Percentiles rank a stretch among this genome's conserved stretches.
These are phyloP conservation scores for Thysanoteuthis rhombus DNA, from an alignment of 2,888 invertebrate genomes.

Conservation along the genomic window DNA sequence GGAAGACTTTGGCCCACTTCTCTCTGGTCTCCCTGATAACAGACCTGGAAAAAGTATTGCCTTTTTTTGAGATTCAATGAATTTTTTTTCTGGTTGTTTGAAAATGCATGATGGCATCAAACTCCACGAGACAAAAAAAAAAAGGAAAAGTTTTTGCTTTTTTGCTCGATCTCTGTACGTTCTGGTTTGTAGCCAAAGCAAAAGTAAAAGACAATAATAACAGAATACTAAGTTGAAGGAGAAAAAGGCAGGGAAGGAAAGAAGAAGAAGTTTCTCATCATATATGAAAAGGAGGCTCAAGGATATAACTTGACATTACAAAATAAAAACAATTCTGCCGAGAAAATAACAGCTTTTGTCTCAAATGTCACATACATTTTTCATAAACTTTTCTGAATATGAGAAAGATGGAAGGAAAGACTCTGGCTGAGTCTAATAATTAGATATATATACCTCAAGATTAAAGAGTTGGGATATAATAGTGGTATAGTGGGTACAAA, in stretches of 20 bases:
- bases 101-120: neutral
- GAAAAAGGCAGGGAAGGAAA: neutral
- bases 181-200: neutral
- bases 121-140: neutral
- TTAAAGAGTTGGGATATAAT: too few relatives aligned
- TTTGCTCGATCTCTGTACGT: neutral
- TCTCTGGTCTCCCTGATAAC: too few relatives aligned
- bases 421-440: too few relatives aligned
- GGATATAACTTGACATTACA: neutral
- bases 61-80: neutral
- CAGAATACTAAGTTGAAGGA: too few relatives aligned
- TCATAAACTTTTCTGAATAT: neutral
- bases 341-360: neutral
- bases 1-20: too few relatives aligned
- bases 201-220: neutral
- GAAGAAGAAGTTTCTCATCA: neutral
- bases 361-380: neutral
- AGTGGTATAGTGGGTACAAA: too few relatives aligned
- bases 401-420: neutral
- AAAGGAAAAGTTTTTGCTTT: neutral
- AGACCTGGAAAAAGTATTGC: neutral
- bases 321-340: neutral
- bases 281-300: neutral
- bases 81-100: neutral
- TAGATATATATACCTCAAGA: too few relatives aligned